Conservation (phyloP, 2,888 invertebrate species). For the Nysson spinosus region DNA sequence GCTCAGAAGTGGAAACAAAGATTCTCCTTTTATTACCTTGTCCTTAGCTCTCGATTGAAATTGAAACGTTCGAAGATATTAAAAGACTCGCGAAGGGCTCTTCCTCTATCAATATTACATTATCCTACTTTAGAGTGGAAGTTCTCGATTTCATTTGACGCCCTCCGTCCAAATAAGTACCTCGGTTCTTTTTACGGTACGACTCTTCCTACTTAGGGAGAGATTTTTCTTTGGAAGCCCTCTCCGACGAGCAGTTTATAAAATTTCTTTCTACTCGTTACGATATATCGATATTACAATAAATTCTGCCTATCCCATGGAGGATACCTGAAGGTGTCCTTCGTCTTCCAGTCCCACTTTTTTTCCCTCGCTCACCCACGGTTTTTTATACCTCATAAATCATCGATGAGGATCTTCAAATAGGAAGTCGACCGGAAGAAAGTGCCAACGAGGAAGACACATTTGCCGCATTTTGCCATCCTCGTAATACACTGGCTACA, state of each 20-base stretch:
- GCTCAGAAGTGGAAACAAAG: background rate
- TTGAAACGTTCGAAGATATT: background rate
- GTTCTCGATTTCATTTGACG: slow-evolving; percentile 45
- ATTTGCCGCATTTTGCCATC: slow-evolving; percentile 48
- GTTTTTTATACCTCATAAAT: slow-evolving; percentile 51
- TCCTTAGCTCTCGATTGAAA: background rate
- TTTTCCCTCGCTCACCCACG: no score
- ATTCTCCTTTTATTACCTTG: slow-evolving; percentile 9
- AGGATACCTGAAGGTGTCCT: background rate
- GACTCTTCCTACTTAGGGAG: no score
- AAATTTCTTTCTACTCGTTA: slow-evolving; percentile 43
- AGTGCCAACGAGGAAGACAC: slow-evolving; percentile 43
- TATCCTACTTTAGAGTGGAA: slow-evolving; percentile 39
- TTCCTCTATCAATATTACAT: slow-evolving; percentile 33
- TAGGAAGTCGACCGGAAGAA: slow-evolving; percentile 50
- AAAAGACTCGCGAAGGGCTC: background rate
- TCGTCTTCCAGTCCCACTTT: background rate
- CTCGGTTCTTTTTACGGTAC: background rate
- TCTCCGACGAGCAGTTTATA: slow-evolving; percentile 30
- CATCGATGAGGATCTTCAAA: slow-evolving; percentile 56
- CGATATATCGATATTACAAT: slow-evolving; percentile 47
- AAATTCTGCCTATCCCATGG: slow-evolving; percentile 37
- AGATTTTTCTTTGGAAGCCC: slow-evolving; percentile 26
- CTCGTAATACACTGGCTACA: slow-evolving; percentile 2
- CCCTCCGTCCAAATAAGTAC: slow-evolving; percentile 30